A percentile compares a stretch with the other conserved stretches of the same genome.
phyloP scores from a whole-genome alignment of 2,797 vertebrate genomes.

The Telmatherina bonti region DNA sequence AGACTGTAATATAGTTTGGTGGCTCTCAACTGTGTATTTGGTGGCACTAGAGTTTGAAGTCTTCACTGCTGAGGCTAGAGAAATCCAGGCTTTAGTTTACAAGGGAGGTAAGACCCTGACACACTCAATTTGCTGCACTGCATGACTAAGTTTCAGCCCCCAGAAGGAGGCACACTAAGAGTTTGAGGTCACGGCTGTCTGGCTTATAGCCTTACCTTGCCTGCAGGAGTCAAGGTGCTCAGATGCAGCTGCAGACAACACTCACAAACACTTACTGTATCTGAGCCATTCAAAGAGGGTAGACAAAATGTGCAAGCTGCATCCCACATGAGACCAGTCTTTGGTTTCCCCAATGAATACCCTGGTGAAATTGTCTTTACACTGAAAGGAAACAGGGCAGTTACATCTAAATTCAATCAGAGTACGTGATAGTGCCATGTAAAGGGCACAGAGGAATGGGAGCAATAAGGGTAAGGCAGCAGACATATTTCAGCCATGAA shows the following conservation, averaged over 20 bases:
- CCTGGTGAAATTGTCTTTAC: conserved; percentile 13
- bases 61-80: not conserved
- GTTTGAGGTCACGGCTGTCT: conserved; percentile 25
- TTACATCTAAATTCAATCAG: conserved; percentile 22
- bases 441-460: conserved; percentile 14
- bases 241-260: conserved; percentile 1
- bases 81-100: conserved; percentile 1
- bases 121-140: not conserved
- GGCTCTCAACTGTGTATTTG: too few relatives aligned
- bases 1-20: too few relatives aligned
- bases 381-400: conserved; percentile 14
- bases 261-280: conserved; percentile 11
- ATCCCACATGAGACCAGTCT: conserved; percentile 8
- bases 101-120: conserved; percentile 5
- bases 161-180: not conserved
- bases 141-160: conserved; percentile 5
- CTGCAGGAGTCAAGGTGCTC: conserved; percentile 7
- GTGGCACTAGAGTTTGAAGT: not conserved
- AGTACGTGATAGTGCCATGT: conserved; percentile 20
- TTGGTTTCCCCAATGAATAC: conserved; percentile 7
- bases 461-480: conserved; percentile 22
- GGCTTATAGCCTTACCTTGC: conserved; percentile 7
- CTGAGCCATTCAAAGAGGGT: not conserved
- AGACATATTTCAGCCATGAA: conserved; percentile 31
- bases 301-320: conserved; percentile 6